Percentiles rank a stretch among this genome's conserved stretches.
Conservation (phyloP, 2,113 vertebrate genomes). For the Coturnix japonica region DNA sequence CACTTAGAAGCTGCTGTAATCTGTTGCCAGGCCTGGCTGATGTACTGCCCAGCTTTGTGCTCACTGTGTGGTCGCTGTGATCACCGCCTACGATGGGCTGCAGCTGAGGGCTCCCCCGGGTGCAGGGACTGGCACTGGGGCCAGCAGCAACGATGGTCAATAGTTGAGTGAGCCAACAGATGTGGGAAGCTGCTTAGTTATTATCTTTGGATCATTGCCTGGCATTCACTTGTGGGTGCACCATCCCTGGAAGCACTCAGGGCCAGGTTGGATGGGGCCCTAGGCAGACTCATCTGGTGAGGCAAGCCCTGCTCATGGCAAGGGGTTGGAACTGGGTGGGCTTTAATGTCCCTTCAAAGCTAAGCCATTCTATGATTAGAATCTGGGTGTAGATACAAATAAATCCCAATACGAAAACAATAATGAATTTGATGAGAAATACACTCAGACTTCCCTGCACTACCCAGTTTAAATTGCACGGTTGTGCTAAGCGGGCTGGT, state of each 20-base stretch:
- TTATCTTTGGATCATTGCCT: slow-evolving; percentile 41
- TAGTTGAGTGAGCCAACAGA: slow-evolving; percentile 9
- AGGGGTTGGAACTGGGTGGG: too few relatives aligned
- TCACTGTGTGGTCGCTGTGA: slow-evolving; percentile 51
- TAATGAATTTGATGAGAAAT: background rate
- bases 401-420: background rate
- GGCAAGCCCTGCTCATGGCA: too few relatives aligned
- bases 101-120: background rate
- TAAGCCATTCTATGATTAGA: background rate
- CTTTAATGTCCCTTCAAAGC: too few relatives aligned
- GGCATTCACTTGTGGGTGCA: background rate
- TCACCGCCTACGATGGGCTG: background rate
- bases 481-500: background rate
- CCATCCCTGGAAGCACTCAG: too few relatives aligned
- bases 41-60: slow-evolving; percentile 27
- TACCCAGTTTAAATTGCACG: background rate
- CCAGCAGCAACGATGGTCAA: background rate
- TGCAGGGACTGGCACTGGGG: slow-evolving; percentile 14
- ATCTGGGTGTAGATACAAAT: slow-evolving; percentile 13
- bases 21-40: slow-evolving; percentile 37
- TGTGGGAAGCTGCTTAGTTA: background rate
- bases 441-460: background rate
- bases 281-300: too few relatives aligned
- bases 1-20: slow-evolving; percentile 44
- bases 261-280: too few relatives aligned